A percentile compares a stretch with the other conserved stretches of the same genome.
These are phyloP conservation scores for Ascidia mentula DNA, from an alignment of 23 tunicate species.

Conservation along the genomic window DNA sequence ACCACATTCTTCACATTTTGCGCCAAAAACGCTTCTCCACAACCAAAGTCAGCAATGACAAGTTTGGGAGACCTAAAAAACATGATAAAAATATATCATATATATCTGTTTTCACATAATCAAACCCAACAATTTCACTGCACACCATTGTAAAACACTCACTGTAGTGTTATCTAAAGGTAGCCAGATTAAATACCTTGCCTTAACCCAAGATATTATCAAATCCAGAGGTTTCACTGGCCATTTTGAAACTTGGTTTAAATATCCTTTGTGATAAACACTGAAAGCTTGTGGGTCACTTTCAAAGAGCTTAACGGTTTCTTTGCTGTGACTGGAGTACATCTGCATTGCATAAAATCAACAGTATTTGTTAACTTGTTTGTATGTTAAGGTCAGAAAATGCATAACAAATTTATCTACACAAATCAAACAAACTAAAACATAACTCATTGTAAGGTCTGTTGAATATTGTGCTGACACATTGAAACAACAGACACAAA, in stretches of 20 bases:
- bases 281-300: constrained; percentile 37
- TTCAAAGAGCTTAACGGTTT: constrained; percentile 37
- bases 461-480: too few relatives aligned
- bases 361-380: too few relatives aligned
- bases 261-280: constrained; percentile 60
- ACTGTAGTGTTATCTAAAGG: background rate
- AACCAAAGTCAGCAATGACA: constrained; percentile 85
- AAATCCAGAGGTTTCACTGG: constrained; percentile 66
- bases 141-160: background rate
- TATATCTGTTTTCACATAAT: too few relatives aligned
- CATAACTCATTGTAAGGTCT: too few relatives aligned
- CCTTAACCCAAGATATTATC: constrained; percentile 49
- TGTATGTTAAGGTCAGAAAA: too few relatives aligned
- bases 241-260: constrained; percentile 70
- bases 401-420: too few relatives aligned
- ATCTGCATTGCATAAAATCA: too few relatives aligned
- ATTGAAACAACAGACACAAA: too few relatives aligned
- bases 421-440: too few relatives aligned
- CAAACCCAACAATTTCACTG: background rate
- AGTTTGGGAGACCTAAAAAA: constrained; percentile 55
- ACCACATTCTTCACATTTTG: constrained; percentile 24
- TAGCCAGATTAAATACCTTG: constrained; percentile 17
- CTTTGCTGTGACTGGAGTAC: constrained; percentile 60
- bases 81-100: background rate
- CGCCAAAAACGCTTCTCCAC: constrained; percentile 86